Percentiles rank a stretch among this genome's conserved stretches.
These are phyloP conservation scores for Genyomyrus donnyi DNA, from an alignment of 2,113 vertebrate genomes.

Conservation along the genomic window DNA sequence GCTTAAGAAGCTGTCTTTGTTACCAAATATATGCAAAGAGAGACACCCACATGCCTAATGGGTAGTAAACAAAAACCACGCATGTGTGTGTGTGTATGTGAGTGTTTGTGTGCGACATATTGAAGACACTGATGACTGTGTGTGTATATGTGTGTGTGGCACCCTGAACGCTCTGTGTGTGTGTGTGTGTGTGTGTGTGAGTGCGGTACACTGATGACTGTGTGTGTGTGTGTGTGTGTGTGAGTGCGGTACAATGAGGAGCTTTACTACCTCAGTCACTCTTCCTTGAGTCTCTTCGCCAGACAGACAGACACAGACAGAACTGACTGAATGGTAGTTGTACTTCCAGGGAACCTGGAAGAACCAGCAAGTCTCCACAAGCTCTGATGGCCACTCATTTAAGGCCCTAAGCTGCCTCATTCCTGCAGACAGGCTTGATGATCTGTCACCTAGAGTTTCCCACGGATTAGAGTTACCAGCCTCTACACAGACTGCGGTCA, in stretches of 20 bases:
- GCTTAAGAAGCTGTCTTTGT: neutral
- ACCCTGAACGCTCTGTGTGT: neutral
- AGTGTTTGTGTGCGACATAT: neutral
- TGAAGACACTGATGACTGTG: neutral
- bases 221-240: neutral
- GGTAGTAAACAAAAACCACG: neutral
- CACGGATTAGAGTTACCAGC: neutral
- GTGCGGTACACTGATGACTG: no score
- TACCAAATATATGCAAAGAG: neutral
- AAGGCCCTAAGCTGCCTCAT: neutral
- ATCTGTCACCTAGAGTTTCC: neutral
- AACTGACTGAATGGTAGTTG: neutral
- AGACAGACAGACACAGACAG: neutral
- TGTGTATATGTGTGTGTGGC: neutral
- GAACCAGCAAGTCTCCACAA: neutral
- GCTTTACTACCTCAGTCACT: neutral
- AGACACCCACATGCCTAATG: neutral
- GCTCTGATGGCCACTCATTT: neutral
- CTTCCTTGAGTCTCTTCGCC: neutral
- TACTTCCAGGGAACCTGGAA: neutral
- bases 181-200: neutral
- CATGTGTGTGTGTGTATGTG: neutral
- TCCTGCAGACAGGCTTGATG: neutral
- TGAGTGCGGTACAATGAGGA: neutral
- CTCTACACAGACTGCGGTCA: neutral